A percentile compares a stretch with the other conserved stretches of the same genome.
These are phyloP conservation scores for Actinostola sp. DNA, from an alignment of 92 coral and sea anemone species.

Conservation along the genomic window DNA sequence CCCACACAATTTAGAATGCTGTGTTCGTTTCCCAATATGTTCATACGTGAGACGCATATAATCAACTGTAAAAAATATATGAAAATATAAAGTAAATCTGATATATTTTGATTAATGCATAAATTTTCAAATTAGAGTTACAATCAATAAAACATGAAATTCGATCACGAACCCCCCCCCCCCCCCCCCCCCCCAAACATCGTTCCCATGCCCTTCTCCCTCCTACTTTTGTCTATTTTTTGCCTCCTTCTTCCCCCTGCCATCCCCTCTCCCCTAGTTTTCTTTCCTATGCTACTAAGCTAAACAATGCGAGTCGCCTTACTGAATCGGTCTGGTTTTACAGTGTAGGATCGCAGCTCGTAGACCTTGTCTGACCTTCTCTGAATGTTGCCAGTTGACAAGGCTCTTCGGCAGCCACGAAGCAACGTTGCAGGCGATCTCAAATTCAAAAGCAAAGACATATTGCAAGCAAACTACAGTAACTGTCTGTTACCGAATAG, in stretches of 20 bases:
- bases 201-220: no score
- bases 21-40: constrained; percentile 54
- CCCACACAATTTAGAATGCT: constrained; percentile 82
- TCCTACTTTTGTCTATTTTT: no score
- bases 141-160: not conserved
- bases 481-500: no score
- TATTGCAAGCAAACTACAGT: not conserved
- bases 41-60: constrained; percentile 80
- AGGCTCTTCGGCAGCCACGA: constrained; percentile 12
- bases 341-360: constrained; percentile 78
- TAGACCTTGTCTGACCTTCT: constrained; percentile 48
- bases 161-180: no score
- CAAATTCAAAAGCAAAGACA: not conserved
- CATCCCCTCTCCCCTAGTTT: not conserved
- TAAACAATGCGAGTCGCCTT: constrained; percentile 23
- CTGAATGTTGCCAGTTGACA: constrained; percentile 10
- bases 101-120: no score
- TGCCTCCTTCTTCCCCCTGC: not conserved
- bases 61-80: constrained; percentile 55
- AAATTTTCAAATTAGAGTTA: not conserved
- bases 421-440: constrained; percentile 1
- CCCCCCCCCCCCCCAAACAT: no score
- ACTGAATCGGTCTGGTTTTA: constrained; percentile 84
- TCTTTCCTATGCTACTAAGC: no score
- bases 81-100: no score